Evolutionary conservation across 2,888 invertebrate genomes (phyloP).

Genomic region (Abscondita cerata): DNA sequence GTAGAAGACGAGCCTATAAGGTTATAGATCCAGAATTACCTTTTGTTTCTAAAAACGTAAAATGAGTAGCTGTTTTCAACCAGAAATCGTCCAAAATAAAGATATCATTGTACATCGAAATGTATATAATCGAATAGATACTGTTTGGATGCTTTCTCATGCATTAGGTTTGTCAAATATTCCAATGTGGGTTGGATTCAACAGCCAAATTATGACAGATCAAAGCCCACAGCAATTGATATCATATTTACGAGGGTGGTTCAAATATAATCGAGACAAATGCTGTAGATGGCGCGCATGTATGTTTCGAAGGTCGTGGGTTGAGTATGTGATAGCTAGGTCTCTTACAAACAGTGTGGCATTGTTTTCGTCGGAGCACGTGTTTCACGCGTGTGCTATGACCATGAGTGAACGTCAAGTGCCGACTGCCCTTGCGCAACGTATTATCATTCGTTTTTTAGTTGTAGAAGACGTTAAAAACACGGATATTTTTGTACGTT

Average conservation of each 20-base stretch:
- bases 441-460: no score
- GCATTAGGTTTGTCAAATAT: background rate
- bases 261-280: no score
- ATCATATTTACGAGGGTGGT: no score
- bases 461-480: no score
- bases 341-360: conserved; percentile 42
- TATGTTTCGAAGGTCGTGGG: background rate
- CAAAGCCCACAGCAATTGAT: background rate
- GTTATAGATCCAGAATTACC: no score
- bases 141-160: background rate
- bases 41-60: no score
- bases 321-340: background rate
- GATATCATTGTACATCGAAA: background rate
- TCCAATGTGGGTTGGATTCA: conserved; percentile 38
- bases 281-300: no score
- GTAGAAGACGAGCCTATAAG: background rate
- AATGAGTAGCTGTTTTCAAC: no score
- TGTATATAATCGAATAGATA: background rate
- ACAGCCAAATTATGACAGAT: conserved; percentile 21
- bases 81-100: no score
- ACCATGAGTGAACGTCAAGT: background rate
- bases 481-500: no score
- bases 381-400: background rate
- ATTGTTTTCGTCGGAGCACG: conserved; percentile 17
- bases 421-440: no score